A percentile compares a stretch with the other conserved stretches of the same genome.
phyloP scores from a whole-genome alignment of 2,113 vertebrate species.

The Paramormyrops kingsleyae region DNA sequence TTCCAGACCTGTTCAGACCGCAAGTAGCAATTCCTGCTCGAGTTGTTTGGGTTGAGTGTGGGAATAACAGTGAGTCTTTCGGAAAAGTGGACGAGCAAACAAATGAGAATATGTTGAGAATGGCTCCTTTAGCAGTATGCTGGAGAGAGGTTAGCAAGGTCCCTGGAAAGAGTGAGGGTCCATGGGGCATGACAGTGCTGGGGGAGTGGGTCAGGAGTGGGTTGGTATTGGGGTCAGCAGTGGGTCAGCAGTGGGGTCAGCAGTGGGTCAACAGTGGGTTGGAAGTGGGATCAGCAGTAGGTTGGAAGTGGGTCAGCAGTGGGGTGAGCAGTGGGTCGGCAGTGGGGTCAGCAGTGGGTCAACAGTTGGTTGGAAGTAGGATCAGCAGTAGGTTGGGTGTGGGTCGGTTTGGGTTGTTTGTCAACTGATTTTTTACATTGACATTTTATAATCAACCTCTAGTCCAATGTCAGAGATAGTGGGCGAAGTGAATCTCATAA shows the following conservation, averaged over 20 bases:
- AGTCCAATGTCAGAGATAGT: slow-evolving; percentile 49
- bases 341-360: not conserved
- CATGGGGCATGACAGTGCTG: not conserved
- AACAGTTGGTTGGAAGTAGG: no score
- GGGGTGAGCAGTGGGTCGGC: not conserved
- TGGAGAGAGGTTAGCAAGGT: not conserved
- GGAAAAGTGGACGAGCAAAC: not conserved
- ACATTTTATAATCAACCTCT: slow-evolving; percentile 55
- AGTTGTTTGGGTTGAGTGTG: not conserved
- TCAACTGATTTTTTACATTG: slow-evolving; percentile 38
- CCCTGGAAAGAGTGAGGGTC: not conserved
- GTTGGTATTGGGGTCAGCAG: not conserved
- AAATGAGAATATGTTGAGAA: not conserved
- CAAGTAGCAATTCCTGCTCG: not conserved
- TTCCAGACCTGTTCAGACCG: not conserved
- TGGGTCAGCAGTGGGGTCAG: not conserved
- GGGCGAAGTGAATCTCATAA: slow-evolving; percentile 48
- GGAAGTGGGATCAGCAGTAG: not conserved
- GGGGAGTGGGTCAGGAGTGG: not conserved
- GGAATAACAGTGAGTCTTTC: not conserved
- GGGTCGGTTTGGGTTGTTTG: slow-evolving; percentile 40
- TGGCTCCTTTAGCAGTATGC: not conserved
- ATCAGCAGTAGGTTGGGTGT: not conserved
- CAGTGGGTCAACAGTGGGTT: not conserved
- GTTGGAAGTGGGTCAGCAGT: not conserved